phyloP scores from a whole-genome alignment of 2,797 vertebrate species.

The Miichthys miiuy region DNA sequence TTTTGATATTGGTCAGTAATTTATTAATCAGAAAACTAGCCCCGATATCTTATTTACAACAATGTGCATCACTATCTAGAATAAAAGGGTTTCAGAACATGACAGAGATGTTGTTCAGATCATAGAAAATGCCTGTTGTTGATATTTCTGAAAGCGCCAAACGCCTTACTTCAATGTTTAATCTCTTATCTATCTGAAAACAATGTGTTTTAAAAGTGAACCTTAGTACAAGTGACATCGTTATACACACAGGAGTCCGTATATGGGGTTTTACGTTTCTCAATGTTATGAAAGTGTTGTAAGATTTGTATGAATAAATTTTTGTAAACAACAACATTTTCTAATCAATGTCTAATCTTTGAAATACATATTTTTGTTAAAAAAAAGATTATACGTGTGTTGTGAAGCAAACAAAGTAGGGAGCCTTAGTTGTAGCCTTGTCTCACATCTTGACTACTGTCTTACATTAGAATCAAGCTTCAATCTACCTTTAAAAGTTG shows the following conservation, averaged over 20 bases:
- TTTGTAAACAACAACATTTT: conserved; percentile 97
- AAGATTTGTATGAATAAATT: conserved; percentile 99
- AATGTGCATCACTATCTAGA: conserved; percentile 73
- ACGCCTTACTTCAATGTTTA: conserved; percentile 95
- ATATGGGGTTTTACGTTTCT: conserved; percentile 91
- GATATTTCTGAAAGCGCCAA: conserved; percentile 92
- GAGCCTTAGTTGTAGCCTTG: background rate
- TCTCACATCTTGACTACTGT: conserved; percentile 22
- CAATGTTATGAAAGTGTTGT: conserved; percentile 98
- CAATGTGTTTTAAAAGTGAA: conserved; percentile 87
- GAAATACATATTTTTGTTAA: conserved; percentile 56
- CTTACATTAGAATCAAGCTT: background rate
- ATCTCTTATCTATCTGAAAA: conserved; percentile 84
- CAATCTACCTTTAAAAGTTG: conserved; percentile 12
- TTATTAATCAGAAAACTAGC: conserved; percentile 68
- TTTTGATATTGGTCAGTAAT: conserved; percentile 77
- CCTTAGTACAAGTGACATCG: conserved; percentile 85
- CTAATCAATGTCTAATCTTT: conserved; percentile 95
- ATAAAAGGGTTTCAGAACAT: conserved; percentile 86
- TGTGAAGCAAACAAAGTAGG: background rate
- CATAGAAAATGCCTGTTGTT: conserved; percentile 88
- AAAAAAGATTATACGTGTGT: conserved; percentile 6
- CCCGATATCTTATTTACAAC: conserved; percentile 61
- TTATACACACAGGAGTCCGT: conserved; percentile 92
- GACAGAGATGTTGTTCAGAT: conserved; percentile 85